These are phyloP conservation scores for Tor tambroides DNA, from an alignment of 2,113 vertebrate species.

Conservation along the genomic window DNA sequence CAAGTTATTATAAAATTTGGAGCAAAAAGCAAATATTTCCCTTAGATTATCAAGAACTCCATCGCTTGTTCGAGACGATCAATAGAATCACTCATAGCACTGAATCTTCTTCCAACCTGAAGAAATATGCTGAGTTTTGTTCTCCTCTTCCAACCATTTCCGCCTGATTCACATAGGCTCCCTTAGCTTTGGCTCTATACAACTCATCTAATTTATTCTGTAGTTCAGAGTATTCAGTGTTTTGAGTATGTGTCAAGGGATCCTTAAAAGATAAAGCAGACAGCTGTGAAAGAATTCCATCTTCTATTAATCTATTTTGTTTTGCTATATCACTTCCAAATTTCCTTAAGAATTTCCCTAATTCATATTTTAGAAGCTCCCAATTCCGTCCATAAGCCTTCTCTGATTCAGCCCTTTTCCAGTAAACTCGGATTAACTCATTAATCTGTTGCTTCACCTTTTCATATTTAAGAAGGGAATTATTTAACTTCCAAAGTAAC, in stretches of 20 bases:
- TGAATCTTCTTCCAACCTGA: conserved; percentile 14
- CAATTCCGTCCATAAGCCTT: conserved; percentile 18
- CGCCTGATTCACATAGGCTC: conserved; percentile 1
- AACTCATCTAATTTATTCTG: not conserved
- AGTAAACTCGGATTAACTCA: not conserved
- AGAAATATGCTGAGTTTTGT: not conserved
- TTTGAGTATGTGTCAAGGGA: not conserved
- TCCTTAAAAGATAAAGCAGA: not conserved
- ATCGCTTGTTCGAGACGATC: not conserved
- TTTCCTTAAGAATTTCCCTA: not conserved
- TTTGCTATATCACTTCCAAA: not conserved
- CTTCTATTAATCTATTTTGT: not conserved
- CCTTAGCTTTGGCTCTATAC: no score
- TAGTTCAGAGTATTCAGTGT: not conserved
- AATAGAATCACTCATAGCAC: not conserved
- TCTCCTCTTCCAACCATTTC: conserved; percentile 25
- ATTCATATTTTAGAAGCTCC: conserved; percentile 23
- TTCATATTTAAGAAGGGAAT: not conserved
- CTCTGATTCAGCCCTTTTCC: not conserved
- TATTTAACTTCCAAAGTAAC: conserved; percentile 28
- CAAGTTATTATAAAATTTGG: no score
- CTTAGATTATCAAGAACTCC: not conserved
- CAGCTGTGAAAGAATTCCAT: not conserved
- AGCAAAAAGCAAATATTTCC: not conserved
- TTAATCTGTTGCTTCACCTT: not conserved